These are phyloP conservation scores for Vanacampus margaritifer DNA, from an alignment of 2,113 vertebrate species.

Conservation along the genomic window DNA sequence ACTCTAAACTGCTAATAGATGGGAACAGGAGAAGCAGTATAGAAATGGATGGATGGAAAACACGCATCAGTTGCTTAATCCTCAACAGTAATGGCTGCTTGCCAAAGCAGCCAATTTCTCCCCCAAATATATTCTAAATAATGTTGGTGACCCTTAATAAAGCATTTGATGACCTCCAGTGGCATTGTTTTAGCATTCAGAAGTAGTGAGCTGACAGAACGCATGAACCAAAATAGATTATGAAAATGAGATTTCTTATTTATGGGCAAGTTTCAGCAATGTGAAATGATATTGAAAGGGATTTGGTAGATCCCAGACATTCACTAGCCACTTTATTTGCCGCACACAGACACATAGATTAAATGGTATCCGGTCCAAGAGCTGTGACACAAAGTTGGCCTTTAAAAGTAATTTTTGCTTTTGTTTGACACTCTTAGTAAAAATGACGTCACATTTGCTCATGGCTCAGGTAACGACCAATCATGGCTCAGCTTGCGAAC, in stretches of 20 bases:
- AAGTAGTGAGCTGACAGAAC: not conserved
- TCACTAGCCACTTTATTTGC: not conserved
- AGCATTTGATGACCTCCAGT: constrained; percentile 1
- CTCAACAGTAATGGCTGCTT: constrained; percentile 34
- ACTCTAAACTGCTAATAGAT: no score
- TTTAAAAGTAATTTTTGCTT: not conserved
- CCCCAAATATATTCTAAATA: constrained; percentile 21
- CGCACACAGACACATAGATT: not conserved
- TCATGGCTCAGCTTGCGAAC: no score
- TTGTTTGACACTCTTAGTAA: not conserved
- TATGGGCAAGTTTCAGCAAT: constrained; percentile 12
- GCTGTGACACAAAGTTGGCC: not conserved
- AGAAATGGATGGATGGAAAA: not conserved
- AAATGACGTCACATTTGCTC: no score
- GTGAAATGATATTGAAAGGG: constrained; percentile 18
- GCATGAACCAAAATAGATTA: constrained; percentile 3
- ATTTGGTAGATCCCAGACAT: not conserved
- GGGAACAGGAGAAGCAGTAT: no score
- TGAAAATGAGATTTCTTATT: constrained; percentile 16
- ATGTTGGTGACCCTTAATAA: constrained; percentile 20
- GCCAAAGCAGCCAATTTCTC: constrained; percentile 11
- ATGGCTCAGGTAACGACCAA: no score
- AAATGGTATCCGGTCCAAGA: not conserved
- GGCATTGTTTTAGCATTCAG: constrained; percentile 3
- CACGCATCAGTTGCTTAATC: constrained; percentile 26